Conservation (phyloP, 2,113 vertebrate species). For the Dunckerocampus dactyliophorus region DNA sequence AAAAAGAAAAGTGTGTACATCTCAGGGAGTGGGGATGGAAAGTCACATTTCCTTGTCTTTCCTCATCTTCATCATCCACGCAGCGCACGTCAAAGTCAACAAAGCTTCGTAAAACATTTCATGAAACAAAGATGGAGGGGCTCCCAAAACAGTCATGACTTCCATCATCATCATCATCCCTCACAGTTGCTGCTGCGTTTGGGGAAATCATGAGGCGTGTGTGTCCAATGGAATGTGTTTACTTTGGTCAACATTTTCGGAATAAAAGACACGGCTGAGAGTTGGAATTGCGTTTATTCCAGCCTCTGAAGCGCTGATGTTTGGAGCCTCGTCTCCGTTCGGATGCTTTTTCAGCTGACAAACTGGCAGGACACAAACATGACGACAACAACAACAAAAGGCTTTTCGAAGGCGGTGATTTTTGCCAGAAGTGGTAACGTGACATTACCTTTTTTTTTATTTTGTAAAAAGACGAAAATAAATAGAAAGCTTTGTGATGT, state of each 20-base stretch:
- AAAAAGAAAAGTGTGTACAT: constrained; percentile 14
- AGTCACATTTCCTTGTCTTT: constrained; percentile 28
- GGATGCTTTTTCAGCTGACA: too few species aligned
- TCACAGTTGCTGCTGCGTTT: constrained; percentile 27
- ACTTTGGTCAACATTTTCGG: constrained; percentile 13
- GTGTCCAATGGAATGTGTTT: constrained; percentile 17
- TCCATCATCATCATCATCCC: constrained; percentile 14
- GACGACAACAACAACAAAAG: too few species aligned
- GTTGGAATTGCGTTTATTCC: neutral
- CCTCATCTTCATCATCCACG: neutral
- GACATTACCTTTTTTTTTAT: too few species aligned
- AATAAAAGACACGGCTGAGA: constrained; percentile 12
- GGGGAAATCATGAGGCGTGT: constrained; percentile 41
- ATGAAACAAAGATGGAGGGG: neutral
- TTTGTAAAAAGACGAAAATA: too few species aligned
- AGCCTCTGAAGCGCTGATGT: too few species aligned
- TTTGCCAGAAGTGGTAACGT: too few species aligned
- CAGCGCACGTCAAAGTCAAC: constrained; percentile 14
- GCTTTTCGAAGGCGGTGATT: too few species aligned
- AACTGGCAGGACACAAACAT: too few species aligned
- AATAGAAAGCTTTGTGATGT: too few species aligned
- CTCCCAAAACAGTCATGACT: constrained; percentile 8
- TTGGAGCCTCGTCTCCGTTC: too few species aligned
- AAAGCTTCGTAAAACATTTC: constrained; percentile 8
- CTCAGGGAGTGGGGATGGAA: neutral